phyloP scores from a whole-genome alignment of 2,797 vertebrate genomes.

The Macroramphosus scolopax region DNA sequence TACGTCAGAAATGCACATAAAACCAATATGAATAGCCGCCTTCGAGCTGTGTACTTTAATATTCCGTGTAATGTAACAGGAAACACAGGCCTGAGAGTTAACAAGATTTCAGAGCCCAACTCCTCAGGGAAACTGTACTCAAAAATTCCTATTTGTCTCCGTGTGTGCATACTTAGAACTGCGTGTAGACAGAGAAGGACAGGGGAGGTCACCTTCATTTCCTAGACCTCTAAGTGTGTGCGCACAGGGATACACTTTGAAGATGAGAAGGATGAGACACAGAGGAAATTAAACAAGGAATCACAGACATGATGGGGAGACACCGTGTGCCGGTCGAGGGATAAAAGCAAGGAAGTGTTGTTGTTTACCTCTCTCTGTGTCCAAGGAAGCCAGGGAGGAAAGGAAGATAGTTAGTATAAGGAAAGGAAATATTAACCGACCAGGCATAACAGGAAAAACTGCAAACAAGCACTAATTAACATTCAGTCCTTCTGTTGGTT shows the following conservation, averaged over 20 bases:
- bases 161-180: slow-evolving; percentile 12
- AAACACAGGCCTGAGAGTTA: slow-evolving; percentile 35
- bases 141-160: slow-evolving; percentile 15
- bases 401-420: slow-evolving; percentile 52
- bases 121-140: slow-evolving; percentile 12
- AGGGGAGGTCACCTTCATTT: slow-evolving; percentile 57
- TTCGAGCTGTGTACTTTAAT: slow-evolving; percentile 22
- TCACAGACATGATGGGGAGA: slow-evolving; percentile 26
- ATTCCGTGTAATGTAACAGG: slow-evolving; percentile 19
- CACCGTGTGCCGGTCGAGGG: slow-evolving; percentile 6
- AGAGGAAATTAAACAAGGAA: slow-evolving; percentile 67
- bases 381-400: slow-evolving; percentile 64
- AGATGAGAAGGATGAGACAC: slow-evolving; percentile 27
- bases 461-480: slow-evolving; percentile 3
- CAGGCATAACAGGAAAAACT: slow-evolving; percentile 11
- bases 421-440: slow-evolving; percentile 1
- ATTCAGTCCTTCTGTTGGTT: slow-evolving; percentile 5
- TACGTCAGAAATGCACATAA: slow-evolving; percentile 21
- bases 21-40: slow-evolving; percentile 35
- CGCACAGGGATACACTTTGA: slow-evolving; percentile 28
- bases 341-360: slow-evolving; percentile 32
- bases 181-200: slow-evolving; percentile 40
- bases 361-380: slow-evolving; percentile 78
- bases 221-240: slow-evolving; percentile 38
- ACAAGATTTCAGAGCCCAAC: slow-evolving; percentile 29